A percentile compares a stretch with the other conserved stretches of the same genome.
These are phyloP conservation scores for Upupa epops DNA, from an alignment of 2,113 vertebrate genomes.

Conservation along the genomic window DNA sequence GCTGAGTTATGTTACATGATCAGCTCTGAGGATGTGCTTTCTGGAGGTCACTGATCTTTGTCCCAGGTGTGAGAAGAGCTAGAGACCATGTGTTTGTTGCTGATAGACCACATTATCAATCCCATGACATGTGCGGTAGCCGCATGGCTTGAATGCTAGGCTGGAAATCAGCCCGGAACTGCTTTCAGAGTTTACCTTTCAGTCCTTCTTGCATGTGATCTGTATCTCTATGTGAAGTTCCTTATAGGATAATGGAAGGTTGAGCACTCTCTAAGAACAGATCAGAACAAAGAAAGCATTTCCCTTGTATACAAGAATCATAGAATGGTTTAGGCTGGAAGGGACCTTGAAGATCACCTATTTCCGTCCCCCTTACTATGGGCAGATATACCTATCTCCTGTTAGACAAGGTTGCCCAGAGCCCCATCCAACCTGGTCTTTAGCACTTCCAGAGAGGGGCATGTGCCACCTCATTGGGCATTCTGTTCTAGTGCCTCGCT, in stretches of 20 bases:
- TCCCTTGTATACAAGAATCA: neutral
- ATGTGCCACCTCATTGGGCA: too few relatives aligned
- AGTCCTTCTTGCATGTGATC: neutral
- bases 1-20: neutral
- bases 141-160: neutral
- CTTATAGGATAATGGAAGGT: neutral
- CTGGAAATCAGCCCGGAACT: neutral
- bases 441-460: too few relatives aligned
- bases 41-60: neutral
- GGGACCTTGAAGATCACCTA: too few relatives aligned
- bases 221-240: neutral
- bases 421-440: too few relatives aligned
- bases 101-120: neutral
- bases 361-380: too few relatives aligned
- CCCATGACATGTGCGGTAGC: rapidly evolving
- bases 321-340: too few relatives aligned
- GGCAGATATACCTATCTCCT: too few relatives aligned
- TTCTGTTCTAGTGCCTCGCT: too few relatives aligned
- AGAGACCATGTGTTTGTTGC: rapidly evolving
- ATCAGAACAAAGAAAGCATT: neutral
- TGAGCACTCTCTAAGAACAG: neutral
- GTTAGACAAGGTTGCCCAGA: too few relatives aligned
- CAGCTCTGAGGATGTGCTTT: neutral
- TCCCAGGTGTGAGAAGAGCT: neutral
- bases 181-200: neutral